Percentiles rank a stretch among this genome's conserved stretches.
Conservation (phyloP, 2,888 invertebrate genomes). For the Gymnoscelis rufifasciata region DNA sequence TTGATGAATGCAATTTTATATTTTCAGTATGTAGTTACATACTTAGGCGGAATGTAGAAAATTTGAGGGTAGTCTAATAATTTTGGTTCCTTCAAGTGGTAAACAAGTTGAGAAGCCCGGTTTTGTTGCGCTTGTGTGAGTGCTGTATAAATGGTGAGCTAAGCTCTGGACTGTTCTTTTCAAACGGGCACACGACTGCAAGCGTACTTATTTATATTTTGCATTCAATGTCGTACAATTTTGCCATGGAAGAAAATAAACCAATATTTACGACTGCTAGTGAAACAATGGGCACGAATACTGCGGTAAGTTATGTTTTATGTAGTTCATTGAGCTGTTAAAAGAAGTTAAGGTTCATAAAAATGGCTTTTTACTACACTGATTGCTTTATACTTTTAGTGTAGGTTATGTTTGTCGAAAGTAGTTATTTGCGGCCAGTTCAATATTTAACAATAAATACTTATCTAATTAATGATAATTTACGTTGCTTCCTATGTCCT, state of each 20-base stretch:
- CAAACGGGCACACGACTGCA: constrained; percentile 11
- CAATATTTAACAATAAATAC: no score
- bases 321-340: background rate
- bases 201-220: constrained; percentile 1
- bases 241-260: constrained; percentile 48
- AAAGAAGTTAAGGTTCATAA: background rate
- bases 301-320: constrained; percentile 45
- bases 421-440: no score
- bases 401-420: background rate
- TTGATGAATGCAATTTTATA: no score
- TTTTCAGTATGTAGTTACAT: no score
- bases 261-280: constrained; percentile 50
- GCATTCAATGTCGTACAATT: constrained; percentile 45
- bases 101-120: constrained; percentile 17
- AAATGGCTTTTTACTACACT: no score
- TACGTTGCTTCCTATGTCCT: no score
- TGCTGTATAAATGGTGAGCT: constrained; percentile 44
- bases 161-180: constrained; percentile 32
- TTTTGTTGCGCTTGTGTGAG: constrained; percentile 21
- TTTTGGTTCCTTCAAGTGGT: constrained; percentile 11
- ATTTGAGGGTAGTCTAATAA: constrained; percentile 34
- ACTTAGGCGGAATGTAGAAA: no score
- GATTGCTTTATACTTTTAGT: no score
- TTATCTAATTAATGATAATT: no score
- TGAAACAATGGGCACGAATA: constrained; percentile 42